These are phyloP conservation scores for Catharus bicknelli DNA, from an alignment of 2,113 vertebrate species.

Conservation along the genomic window DNA sequence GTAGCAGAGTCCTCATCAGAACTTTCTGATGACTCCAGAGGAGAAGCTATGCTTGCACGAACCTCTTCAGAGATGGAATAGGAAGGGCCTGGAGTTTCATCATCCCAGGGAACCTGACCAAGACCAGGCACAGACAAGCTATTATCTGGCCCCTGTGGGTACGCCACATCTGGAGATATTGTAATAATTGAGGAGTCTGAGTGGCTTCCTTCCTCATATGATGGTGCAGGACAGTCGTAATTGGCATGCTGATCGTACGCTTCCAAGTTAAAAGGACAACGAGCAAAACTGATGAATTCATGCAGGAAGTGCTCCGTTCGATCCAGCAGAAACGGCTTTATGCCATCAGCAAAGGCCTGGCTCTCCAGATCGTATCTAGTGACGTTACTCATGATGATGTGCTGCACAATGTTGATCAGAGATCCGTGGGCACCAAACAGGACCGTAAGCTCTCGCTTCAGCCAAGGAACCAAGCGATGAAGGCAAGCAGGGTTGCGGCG, in stretches of 20 bases:
- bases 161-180: constrained; percentile 84
- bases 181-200: constrained; percentile 90
- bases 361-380: constrained; percentile 85
- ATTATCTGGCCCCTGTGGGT: constrained; percentile 57
- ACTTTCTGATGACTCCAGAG: constrained; percentile 81
- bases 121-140: constrained; percentile 54
- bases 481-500: constrained; percentile 90
- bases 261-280: constrained; percentile 88
- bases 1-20: constrained; percentile 79
- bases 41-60: constrained; percentile 68
- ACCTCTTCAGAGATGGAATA: constrained; percentile 82
- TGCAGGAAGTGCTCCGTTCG: constrained; percentile 91
- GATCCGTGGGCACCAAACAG: constrained; percentile 88
- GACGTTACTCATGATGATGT: constrained; percentile 85
- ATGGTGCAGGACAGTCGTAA: constrained; percentile 88
- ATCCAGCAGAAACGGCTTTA: constrained; percentile 86
- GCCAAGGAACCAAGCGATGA: constrained; percentile 89
- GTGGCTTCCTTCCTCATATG: constrained; percentile 84
- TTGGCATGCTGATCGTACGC: constrained; percentile 89
- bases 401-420: constrained; percentile 85
- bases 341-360: constrained; percentile 80
- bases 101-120: constrained; percentile 87
- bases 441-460: constrained; percentile 89
- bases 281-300: constrained; percentile 87
- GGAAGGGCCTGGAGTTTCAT: constrained; percentile 90